These are phyloP conservation scores for Epicampocera succincta DNA, from an alignment of 2,888 invertebrate species.

Conservation along the genomic window DNA sequence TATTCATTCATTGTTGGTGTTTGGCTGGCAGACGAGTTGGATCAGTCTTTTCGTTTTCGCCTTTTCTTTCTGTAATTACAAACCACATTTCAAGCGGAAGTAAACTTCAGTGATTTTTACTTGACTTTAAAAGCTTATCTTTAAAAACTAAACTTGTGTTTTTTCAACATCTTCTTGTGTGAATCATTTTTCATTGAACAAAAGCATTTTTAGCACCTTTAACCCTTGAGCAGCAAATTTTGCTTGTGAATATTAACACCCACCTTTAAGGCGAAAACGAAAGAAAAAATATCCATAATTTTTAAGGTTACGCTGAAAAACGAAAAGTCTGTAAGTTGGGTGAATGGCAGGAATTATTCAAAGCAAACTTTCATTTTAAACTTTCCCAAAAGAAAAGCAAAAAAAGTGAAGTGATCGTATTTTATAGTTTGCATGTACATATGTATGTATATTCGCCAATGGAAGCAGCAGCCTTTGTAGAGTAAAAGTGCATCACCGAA, in stretches of 20 bases:
- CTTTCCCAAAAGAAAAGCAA: constrained; percentile 46
- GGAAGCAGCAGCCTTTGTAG: constrained; percentile 47
- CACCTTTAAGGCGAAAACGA: constrained; percentile 11
- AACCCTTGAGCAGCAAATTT: constrained; percentile 46
- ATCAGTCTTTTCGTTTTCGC: neutral
- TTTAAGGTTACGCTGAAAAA: constrained; percentile 52
- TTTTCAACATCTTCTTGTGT: constrained; percentile 9
- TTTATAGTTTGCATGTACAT: too few relatives aligned
- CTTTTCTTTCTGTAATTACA: constrained; percentile 37
- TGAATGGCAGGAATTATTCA: constrained; percentile 65
- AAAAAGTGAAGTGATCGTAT: constrained; percentile 65
- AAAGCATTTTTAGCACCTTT: constrained; percentile 40
- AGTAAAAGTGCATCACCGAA: constrained; percentile 67
- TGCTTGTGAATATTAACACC: constrained; percentile 38
- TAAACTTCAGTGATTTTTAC: constrained; percentile 58
- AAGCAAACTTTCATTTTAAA: constrained; percentile 67
- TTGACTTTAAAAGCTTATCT: constrained; percentile 46
- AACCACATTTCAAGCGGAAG: constrained; percentile 65
- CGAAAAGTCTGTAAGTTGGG: constrained; percentile 49
- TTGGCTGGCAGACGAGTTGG: constrained; percentile 20
- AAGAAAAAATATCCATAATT: constrained; percentile 54
- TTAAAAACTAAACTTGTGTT: neutral
- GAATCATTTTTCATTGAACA: constrained; percentile 14
- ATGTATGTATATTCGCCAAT: constrained; percentile 50
- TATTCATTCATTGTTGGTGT: neutral